Base-by-base conservation (phyloP, 2,797 vertebrate species). In the Perodicticus potto region DNA sequence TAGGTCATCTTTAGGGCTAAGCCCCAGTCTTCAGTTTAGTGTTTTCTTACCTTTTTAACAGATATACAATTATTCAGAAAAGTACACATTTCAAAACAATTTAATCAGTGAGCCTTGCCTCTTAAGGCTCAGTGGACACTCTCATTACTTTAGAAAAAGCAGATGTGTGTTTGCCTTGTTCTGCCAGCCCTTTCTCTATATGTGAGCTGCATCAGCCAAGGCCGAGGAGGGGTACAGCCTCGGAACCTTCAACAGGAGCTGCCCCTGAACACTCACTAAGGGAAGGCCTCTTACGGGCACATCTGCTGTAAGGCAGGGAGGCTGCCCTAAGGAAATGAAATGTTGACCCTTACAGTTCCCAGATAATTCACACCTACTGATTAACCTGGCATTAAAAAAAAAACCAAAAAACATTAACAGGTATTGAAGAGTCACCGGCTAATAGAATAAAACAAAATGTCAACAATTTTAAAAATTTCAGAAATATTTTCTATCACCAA, bases 161-260 rank as follows among this genome's bases (percentile, higher is more conserved):
- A 72, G 22, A 19, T 2, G 2, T n/a, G 65, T 67, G 70, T 32
- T 37, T 3, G 4, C 72, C 27, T 34, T 45, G 5, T 61, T 12
- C 34, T 11, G 17, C 14, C 32, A 7, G 57, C 32, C 55, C 40
- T 72, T 49, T 61, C 67, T 74, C 8, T 17, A 14, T 22, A 23
- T 4, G 0, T 69, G 29, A 17, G 32, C 11, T 53, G 27, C 6
- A 72, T 13, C 22, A 2, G 29, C 74, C 45, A 7, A 32, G 7
- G 45, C 45, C 17, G 1, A 0, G 34, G 57, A 13, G n/a, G 17
- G 34, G 9, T 25, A 17, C 4, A 17, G 10, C 45, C 17, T 3
- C 23, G 27, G 34, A 86, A 23, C 12, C 16, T 43, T 29, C 63
- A 40, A 0, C n/a, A 37, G 32, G 27, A 81, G 40, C 0, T 8